Base-by-base conservation (phyloP, 23 tunicate species). In the Ciona savignyi region DNA sequence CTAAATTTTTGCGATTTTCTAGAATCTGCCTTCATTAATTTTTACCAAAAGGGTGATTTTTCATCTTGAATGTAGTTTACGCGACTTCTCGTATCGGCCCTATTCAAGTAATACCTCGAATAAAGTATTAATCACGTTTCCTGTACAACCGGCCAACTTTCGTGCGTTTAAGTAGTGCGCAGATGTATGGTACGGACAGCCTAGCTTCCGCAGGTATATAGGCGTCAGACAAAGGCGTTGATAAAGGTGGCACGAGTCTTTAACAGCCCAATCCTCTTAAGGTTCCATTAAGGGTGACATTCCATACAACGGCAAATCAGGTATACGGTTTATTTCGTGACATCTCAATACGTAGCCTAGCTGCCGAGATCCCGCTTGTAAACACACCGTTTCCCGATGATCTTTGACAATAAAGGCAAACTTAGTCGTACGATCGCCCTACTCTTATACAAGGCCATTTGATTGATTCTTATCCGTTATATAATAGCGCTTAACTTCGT, bases 241-340 rank as follows among this genome's bases (percentile, higher is more conserved):
- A 30, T 29, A 65, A 25, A 31, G 60, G 9, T 67, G 29, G 27
- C 81, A 67, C 81, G 81, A 68, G 73, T 23, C 64, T 42, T 6
- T 9, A 48, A 34, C 75, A 28, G 31, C 28, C 28, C 72, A 72
- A 80, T 80, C 85, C 85, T 64, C 85, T 80, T 80, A 72, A 1
- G 65, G 34, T 4, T 72, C 85, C 85, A 80, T 80, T 80, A 80
- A 56, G 64, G 78, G 56, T 42, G 56, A 42, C 56, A 42, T 42
- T 9, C 56, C 56, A 42, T 15, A 42, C 56, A 42, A 42, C 56
- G 56, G 56, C 56, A 15, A 42, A 42, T 42, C 56, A 42, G 11
- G 56, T n/a, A n/a, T n/a, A 15, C 56, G 56, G 11, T 42, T 6
- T 9, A 42, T 42, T 42, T 15, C 56, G 56, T 42, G 56, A 9